A percentile compares a stretch with the other conserved stretches of the same genome.
Evolutionary conservation across 2,888 invertebrate genomes (phyloP).

Genomic region (Desoria tigrina): DNA sequence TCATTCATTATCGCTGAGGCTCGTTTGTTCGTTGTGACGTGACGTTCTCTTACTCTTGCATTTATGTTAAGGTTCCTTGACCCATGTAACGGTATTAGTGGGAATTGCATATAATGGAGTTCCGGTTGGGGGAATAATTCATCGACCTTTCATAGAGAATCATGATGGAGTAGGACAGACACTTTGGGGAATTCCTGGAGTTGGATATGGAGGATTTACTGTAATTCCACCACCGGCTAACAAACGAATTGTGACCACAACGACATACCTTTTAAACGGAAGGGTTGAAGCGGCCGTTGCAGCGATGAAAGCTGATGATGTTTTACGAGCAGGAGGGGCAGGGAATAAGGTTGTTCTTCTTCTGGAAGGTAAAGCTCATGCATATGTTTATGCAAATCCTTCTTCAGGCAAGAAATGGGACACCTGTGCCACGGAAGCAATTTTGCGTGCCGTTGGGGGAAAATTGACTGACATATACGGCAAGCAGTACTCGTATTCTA

Average conservation of each 20-base stretch:
- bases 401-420: slow-evolving; percentile 99
- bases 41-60: too few relatives aligned
- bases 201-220: slow-evolving; percentile 73
- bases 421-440: slow-evolving; percentile 96
- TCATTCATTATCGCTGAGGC: background rate
- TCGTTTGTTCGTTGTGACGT: too few relatives aligned
- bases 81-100: slow-evolving; percentile 97
- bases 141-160: slow-evolving; percentile 88
- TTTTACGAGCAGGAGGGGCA: slow-evolving; percentile 90
- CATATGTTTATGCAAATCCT: slow-evolving; percentile 92
- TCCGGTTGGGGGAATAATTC: slow-evolving; percentile 93
- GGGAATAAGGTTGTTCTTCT: slow-evolving; percentile 89
- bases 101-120: slow-evolving; percentile 86
- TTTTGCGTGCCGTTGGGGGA: slow-evolving; percentile 85
- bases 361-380: slow-evolving; percentile 91
- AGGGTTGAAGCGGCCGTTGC: slow-evolving; percentile 80
- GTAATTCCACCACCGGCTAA: slow-evolving; percentile 61
- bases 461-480: slow-evolving; percentile 80
- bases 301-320: slow-evolving; percentile 77
- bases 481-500: slow-evolving; percentile 59
- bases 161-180: slow-evolving; percentile 74
- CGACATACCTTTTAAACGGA: slow-evolving; percentile 85
- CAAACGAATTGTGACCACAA: slow-evolving; percentile 82
- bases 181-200: slow-evolving; percentile 88
- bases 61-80: slow-evolving; percentile 76